Evolutionary conservation across 2,888 invertebrate genomes (phyloP).

Genomic region (Ochropleura leucogaster): DNA sequence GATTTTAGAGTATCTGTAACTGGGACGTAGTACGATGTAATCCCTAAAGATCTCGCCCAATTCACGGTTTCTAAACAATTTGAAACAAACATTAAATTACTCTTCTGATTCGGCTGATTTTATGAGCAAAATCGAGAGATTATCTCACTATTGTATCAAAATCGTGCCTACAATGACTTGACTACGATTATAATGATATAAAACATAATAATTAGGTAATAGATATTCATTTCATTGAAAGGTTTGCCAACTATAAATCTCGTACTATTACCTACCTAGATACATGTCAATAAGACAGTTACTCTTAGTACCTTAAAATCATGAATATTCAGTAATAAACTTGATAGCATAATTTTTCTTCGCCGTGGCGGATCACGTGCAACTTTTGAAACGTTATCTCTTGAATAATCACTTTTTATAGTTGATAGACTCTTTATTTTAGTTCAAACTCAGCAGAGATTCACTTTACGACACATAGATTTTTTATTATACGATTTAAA

Average conservation of each 20-base stretch:
- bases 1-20: constrained; percentile 53
- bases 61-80: constrained; percentile 48
- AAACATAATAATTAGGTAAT: background rate
- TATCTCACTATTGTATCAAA: constrained; percentile 17
- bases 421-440: constrained; percentile 63
- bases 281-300: constrained; percentile 39
- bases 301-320: constrained; percentile 14
- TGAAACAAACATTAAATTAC: constrained; percentile 26
- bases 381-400: constrained; percentile 57
- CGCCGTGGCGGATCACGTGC: constrained; percentile 39
- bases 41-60: constrained; percentile 42
- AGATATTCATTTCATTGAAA: background rate
- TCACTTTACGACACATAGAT: constrained; percentile 49
- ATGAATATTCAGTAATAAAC: constrained; percentile 63
- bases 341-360: constrained; percentile 52
- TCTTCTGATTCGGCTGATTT: constrained; percentile 28
- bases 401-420: constrained; percentile 61
- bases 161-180: background rate
- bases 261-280: constrained; percentile 21
- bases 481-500: constrained; percentile 59
- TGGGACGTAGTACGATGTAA: constrained; percentile 55
- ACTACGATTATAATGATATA: background rate
- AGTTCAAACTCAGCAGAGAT: constrained; percentile 47
- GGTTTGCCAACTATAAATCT: constrained; percentile 15
- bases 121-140: constrained; percentile 8